Evolutionary conservation across 2,888 invertebrate species (phyloP).

Genomic region (Caenorhabditis panamensis): DNA sequence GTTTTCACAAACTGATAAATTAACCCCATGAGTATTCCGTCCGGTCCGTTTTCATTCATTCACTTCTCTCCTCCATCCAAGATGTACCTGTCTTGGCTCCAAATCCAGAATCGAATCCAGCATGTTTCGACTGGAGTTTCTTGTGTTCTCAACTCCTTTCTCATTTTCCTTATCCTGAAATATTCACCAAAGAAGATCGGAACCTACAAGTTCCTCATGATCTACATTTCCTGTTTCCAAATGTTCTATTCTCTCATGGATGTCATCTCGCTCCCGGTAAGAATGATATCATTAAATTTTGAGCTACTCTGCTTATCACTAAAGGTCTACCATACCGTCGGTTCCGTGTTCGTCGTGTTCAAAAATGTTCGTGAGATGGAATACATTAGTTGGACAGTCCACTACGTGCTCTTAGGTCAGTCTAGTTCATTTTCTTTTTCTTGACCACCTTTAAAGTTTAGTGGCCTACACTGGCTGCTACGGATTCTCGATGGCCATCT

Average conservation of each 20-base stretch:
- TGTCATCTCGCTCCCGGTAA: constrained; percentile 32
- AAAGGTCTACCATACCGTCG: constrained; percentile 45
- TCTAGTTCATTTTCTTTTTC: background rate
- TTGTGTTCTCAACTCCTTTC: constrained; percentile 25
- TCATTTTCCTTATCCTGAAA: constrained; percentile 32
- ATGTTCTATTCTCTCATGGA: constrained; percentile 51
- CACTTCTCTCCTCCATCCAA: background rate
- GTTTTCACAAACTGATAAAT: background rate
- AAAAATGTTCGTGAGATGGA: constrained; percentile 16
- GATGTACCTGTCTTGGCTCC: constrained; percentile 13
- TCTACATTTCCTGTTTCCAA: constrained; percentile 52
- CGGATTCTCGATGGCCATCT: constrained; percentile 52
- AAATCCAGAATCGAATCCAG: constrained; percentile 38
- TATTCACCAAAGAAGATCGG: constrained; percentile 45
- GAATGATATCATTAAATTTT: no score
- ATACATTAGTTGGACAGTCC: background rate
- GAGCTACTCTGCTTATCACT: background rate
- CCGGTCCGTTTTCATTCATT: background rate
- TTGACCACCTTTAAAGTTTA: background rate
- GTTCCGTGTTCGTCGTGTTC: constrained; percentile 45
- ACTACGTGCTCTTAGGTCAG: constrained; percentile 18
- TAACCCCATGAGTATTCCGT: background rate
- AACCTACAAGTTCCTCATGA: constrained; percentile 47
- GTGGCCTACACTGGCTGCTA: constrained; percentile 44
- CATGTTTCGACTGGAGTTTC: constrained; percentile 39